Base-by-base conservation (phyloP, 2,888 invertebrate genomes). In the Andrena haemorrhoa region DNA sequence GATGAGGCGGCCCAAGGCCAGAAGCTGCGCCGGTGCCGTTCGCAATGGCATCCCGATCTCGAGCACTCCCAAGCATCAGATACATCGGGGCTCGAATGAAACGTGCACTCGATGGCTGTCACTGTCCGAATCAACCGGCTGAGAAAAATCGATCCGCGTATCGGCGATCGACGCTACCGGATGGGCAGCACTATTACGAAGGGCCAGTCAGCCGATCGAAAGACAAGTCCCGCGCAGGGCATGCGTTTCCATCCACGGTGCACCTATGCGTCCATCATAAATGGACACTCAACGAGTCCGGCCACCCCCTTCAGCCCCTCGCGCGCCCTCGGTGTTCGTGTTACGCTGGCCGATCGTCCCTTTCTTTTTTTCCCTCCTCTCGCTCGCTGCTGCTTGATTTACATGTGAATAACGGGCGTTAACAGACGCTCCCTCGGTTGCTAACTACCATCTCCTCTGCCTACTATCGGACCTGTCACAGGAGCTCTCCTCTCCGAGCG, bases 331-430 rank as follows among this genome's bases (percentile, higher is more conserved):
- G 56, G 75, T 71, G 77, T 58, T 68, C 75, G 71, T 70, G 77
- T 76, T 51, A 73, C 70, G 73, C 61, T 64, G 69, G 78, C 60
- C 70, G 76, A 81, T 75, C 69, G 79, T 81, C 82, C 79, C 66
- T 58, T 74, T 65, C 85, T 87, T 83, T 84, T 83, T 86, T 79
- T 84, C 83, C 72, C 80, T 47, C 41, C 41, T 70, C 79, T 60
- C 35, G 64, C 49, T 64, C 35, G 31, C 79, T 82, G 77, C 72
- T 64, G 78, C 84, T 92, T 89, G 90, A 92, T 92, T 92, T 92
- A 92, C 92, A 92, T 92, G 90, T 91, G 92, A 92, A 92, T 92
- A 90, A 89, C 88, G 87, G 91, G 90, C 92, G 92, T 91, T 92
- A 92, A 92, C 92, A 92, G 92, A 91, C 89, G 88, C 91, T 89